These are phyloP conservation scores for Hippocampus zosterae DNA, from an alignment of 2,113 vertebrate genomes.

Conservation along the genomic window DNA sequence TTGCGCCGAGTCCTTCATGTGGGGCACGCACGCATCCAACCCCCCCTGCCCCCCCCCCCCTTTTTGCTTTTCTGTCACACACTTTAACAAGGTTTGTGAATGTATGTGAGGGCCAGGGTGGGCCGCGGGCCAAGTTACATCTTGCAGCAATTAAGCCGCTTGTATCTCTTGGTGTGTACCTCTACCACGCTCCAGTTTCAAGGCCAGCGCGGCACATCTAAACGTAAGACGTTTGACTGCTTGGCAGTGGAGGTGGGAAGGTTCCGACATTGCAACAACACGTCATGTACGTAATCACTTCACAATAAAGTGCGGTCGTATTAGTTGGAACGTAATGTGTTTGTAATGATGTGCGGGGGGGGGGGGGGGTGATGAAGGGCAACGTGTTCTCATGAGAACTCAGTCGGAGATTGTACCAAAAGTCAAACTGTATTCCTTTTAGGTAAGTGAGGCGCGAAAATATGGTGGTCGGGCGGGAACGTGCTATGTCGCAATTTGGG, in stretches of 20 bases:
- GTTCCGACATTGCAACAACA: conserved; percentile 42
- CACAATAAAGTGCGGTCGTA: conserved; percentile 47
- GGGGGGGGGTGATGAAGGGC: neutral
- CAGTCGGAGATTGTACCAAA: neutral
- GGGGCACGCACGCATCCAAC: neutral
- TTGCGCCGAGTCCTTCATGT: neutral
- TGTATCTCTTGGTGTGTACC: conserved; percentile 58
- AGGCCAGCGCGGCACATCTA: conserved; percentile 49
- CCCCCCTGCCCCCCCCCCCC: neutral
- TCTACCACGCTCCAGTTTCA: conserved; percentile 61
- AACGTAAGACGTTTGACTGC: conserved; percentile 51
- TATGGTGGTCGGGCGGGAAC: neutral
- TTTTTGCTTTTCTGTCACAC: conserved; percentile 24
- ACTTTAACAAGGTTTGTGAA: conserved; percentile 20
- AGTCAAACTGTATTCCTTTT: neutral
- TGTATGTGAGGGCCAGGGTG: conserved; percentile 56
- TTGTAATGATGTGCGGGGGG: conserved; percentile 21
- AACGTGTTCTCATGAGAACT: neutral
- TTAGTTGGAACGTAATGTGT: conserved; percentile 34
- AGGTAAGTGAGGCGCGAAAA: neutral
- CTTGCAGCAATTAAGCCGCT: conserved; percentile 72
- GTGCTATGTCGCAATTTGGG: no score
- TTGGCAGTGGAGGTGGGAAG: conserved; percentile 27
- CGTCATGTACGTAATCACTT: conserved; percentile 38
- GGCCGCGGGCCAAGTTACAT: conserved; percentile 70